Base-by-base conservation (phyloP, 2,113 vertebrate species). In the Chaetura pelagica region DNA sequence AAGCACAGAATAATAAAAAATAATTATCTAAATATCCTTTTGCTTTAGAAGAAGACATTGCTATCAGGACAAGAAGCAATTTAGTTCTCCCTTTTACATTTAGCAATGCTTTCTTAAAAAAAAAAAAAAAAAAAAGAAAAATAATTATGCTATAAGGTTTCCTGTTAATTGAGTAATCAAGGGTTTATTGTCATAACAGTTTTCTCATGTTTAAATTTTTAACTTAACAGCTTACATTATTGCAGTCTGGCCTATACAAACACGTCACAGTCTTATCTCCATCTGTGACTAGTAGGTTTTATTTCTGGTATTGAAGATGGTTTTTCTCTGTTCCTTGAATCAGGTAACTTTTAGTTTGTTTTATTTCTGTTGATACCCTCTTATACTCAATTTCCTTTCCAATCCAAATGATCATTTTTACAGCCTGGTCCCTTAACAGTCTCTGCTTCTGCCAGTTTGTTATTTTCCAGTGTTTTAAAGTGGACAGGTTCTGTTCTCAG, bases 161-260 rank as follows among this genome's bases (percentile, higher is more conserved):
- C 29, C 22, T 92, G 35, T 85, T 93, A 93, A 96, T 92, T 95
- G 86, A 73, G 58, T 91, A 95, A 96, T 89, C 24, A 87, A 92
- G 91, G 15, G 40, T 88, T 95, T 96, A 94, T 82, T 95, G 51
- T 76, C 78, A 88, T 67, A 94, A 91, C 90, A 95, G 61, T 87
- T 94, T 96, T 86, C 46, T 82, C 75, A 69, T 84, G 71, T 80
- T 96, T 84, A 85, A 94, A 46, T 83, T 88, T 91, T 88, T 62
- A 77, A 66, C 35, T 89, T 95, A 92, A 90, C 94, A 94, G 91
- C 78, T 96, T 96, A 86, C 32, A 79, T 83, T 59, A 61, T 73
- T 91, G 22, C 81, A 89, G 48, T 91, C 58, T 94, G 54, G 15
- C 86, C 57, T 66, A 35, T 59, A 69, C 48, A 80, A 93, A 93